Conservation (phyloP, 1,140 invertebrate genomes). For the Melanaphis sacchari region DNA sequence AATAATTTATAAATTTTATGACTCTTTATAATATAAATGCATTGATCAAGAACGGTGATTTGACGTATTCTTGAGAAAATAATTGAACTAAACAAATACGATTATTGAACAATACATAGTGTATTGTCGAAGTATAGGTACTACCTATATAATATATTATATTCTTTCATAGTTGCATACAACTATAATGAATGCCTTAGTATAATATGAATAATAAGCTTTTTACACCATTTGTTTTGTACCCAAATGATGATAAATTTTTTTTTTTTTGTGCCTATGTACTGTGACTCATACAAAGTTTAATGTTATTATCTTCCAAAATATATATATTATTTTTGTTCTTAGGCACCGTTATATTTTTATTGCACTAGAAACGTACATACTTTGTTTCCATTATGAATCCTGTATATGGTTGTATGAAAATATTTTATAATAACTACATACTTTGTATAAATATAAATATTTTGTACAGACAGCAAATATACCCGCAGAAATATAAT, state of each 20-base stretch:
- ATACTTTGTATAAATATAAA: neutral
- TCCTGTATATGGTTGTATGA: neutral
- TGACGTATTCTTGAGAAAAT: neutral
- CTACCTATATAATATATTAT: neutral
- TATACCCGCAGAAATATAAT: neutral
- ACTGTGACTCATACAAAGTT: neutral
- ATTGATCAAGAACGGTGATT: neutral
- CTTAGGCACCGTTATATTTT: neutral
- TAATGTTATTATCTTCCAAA: neutral
- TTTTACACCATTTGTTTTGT: neutral
- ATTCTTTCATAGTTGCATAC: neutral
- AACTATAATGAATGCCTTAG: neutral
- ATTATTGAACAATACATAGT: neutral
- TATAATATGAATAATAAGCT: neutral
- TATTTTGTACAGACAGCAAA: neutral
- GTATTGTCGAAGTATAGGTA: neutral
- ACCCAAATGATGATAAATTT: neutral
- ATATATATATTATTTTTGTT: neutral
- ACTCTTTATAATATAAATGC: neutral
- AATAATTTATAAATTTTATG: conserved; percentile 6
- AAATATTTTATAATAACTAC: conserved; percentile 2
- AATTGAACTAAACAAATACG: neutral
- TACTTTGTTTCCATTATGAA: neutral
- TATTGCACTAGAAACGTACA: neutral
- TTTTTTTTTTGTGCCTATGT: neutral